Evolutionary conservation across 2,113 vertebrate species (phyloP).

Genomic region (Brevimyrus niger): DNA sequence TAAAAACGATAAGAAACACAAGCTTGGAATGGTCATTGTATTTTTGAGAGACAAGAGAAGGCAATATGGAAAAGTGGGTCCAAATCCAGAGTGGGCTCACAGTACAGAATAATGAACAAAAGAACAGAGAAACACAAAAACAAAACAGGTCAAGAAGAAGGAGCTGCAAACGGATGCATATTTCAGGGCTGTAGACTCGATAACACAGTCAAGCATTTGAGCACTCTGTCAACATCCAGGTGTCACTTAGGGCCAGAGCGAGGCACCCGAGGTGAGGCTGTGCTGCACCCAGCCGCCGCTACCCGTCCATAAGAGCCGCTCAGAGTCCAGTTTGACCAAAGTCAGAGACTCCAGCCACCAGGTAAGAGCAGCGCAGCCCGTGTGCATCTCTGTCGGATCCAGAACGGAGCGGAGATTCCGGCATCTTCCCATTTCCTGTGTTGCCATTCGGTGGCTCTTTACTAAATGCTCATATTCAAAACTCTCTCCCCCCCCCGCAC

Average conservation of each 20-base stretch:
- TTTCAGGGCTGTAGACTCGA: not conserved
- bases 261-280: slow-evolving; percentile 31
- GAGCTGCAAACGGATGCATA: not conserved
- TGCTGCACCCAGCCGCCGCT: not conserved
- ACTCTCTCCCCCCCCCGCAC: not conserved
- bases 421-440: slow-evolving; percentile 21
- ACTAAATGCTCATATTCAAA: not conserved
- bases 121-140: not conserved
- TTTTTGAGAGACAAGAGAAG: slow-evolving; percentile 43
- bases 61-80: slow-evolving; percentile 28
- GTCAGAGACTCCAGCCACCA: not conserved
- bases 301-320: not conserved
- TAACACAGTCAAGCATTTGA: not conserved
- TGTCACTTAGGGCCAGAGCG: slow-evolving; percentile 43
- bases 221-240: not conserved
- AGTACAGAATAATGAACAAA: slow-evolving; percentile 28
- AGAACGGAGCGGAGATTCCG: not conserved
- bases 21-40: slow-evolving; percentile 48
- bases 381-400: not conserved
- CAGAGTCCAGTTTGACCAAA: not conserved
- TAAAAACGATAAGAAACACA: slow-evolving; percentile 9
- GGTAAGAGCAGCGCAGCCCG: not conserved
- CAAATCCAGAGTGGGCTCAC: slow-evolving; percentile 28
- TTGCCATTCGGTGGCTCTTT: slow-evolving; percentile 15
- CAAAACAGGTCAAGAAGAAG: not conserved